These are phyloP conservation scores for Cyanoramphus novaezelandiae DNA, from an alignment of 2,113 vertebrate species.

Conservation along the genomic window DNA sequence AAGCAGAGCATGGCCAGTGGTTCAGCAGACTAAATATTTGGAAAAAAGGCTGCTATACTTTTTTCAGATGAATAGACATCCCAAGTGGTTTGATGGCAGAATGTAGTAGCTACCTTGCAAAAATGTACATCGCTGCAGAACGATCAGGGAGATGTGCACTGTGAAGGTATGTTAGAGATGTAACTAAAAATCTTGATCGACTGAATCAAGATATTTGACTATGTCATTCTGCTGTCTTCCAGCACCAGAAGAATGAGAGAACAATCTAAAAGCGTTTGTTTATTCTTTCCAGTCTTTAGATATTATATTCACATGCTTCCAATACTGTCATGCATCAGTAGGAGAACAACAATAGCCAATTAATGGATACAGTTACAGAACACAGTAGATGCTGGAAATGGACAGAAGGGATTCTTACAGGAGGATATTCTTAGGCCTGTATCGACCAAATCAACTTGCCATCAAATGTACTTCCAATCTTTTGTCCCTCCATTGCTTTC, in stretches of 20 bases:
- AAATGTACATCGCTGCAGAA: neutral
- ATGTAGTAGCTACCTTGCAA: neutral
- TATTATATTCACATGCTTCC: neutral
- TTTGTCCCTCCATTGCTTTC: neutral
- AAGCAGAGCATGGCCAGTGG: neutral
- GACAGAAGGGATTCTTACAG: neutral
- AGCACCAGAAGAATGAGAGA: neutral
- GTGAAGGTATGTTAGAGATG: neutral
- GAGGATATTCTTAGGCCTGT: neutral
- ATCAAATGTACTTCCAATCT: neutral
- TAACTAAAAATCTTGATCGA: neutral
- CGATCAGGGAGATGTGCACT: neutral
- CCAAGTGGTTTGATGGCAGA: neutral
- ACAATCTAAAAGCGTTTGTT: neutral
- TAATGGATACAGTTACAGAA: neutral
- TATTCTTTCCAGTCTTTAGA: neutral
- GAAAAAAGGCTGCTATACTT: neutral
- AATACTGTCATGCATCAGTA: neutral
- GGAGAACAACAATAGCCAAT: neutral
- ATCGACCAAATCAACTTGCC: neutral
- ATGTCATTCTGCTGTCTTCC: neutral
- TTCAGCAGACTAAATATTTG: neutral
- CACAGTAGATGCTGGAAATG: neutral
- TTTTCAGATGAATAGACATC: neutral
- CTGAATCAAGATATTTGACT: neutral